Conservation (phyloP, 92 coral and sea anemone species). For the Umimayanthus chanpuru region DNA sequence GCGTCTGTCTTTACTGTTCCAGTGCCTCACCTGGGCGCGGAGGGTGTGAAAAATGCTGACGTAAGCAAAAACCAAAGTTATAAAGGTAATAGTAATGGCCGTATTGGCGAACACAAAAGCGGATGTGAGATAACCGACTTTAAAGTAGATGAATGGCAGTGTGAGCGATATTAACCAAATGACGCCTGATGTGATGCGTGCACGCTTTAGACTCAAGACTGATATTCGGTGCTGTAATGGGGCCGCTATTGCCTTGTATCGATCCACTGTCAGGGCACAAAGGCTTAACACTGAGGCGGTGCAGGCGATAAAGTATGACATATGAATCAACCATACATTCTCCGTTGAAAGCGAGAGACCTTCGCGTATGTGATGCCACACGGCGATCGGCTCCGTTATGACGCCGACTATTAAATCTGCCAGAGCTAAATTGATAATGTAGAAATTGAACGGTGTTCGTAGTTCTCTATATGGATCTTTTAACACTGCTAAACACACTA, state of each 20-base stretch:
- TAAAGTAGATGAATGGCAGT: constrained; percentile 71
- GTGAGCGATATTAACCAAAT: constrained; percentile 70
- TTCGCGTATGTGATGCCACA: constrained; percentile 74
- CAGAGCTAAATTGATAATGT: constrained; percentile 80
- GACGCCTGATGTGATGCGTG: constrained; percentile 38
- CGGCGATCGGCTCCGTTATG: constrained; percentile 80
- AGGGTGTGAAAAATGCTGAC: constrained; percentile 56
- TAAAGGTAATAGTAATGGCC: constrained; percentile 60
- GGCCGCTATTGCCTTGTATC: constrained; percentile 63
- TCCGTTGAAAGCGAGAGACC: constrained; percentile 57
- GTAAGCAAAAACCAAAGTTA: constrained; percentile 66
- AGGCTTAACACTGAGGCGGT: constrained; percentile 83
- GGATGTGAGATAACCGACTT: constrained; percentile 70
- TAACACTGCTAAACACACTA: constrained; percentile 79
- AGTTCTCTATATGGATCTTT: constrained; percentile 79
- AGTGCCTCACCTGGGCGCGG: constrained; percentile 48
- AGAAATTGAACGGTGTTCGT: constrained; percentile 82
- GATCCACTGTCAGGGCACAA: constrained; percentile 80
- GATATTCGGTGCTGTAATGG: constrained; percentile 72
- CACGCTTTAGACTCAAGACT: constrained; percentile 42
- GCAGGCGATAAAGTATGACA: constrained; percentile 80
- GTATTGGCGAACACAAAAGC: constrained; percentile 89
- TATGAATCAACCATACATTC: constrained; percentile 54
- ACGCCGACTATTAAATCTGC: constrained; percentile 88
- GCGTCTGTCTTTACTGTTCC: constrained; percentile 38